Evolutionary conservation across 2,888 invertebrate species (phyloP).

Genomic region (Taphrorychus bicolor): DNA sequence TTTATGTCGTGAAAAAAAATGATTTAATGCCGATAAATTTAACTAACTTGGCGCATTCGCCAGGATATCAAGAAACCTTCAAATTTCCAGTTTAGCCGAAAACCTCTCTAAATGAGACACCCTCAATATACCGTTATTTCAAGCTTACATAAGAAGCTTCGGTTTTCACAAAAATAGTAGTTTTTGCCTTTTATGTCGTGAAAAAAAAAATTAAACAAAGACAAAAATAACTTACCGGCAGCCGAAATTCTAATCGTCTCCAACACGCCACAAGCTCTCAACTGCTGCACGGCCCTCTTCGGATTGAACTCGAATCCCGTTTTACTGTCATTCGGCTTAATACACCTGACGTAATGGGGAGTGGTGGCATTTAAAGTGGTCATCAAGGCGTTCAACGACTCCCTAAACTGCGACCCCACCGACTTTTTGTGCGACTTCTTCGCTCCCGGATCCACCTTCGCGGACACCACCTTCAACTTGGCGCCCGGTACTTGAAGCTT

Average conservation of each 20-base stretch:
- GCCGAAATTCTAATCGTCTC: conserved; percentile 98
- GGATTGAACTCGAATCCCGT: conserved; percentile 87
- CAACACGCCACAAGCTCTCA: conserved; percentile 96
- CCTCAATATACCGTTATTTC: too few species aligned
- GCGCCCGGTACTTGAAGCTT: conserved; percentile 52
- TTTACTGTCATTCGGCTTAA: conserved; percentile 94
- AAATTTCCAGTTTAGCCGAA: too few species aligned
- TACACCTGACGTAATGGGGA: conserved; percentile 98
- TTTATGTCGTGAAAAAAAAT: too few species aligned
- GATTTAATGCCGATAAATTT: too few species aligned
- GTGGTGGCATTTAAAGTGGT: conserved; percentile 92
- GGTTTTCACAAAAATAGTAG: too few species aligned
- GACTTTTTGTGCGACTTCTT: conserved; percentile 63
- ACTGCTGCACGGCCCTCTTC: conserved; percentile 85
- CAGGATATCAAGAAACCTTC: too few species aligned
- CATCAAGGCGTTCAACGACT: conserved; percentile 92
- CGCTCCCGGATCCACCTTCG: conserved; percentile 55
- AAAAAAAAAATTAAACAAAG: too few species aligned
- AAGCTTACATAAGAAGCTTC: too few species aligned
- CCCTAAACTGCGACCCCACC: conserved; percentile 91
- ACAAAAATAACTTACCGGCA: conserved; percentile 61
- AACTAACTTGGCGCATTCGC: too few species aligned
- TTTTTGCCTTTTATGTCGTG: too few species aligned
- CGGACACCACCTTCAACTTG: conserved; percentile 59
- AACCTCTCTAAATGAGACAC: too few species aligned